Evolutionary conservation across 2,888 invertebrate genomes (phyloP).

Genomic region (Lamellibrachia satsuma): DNA sequence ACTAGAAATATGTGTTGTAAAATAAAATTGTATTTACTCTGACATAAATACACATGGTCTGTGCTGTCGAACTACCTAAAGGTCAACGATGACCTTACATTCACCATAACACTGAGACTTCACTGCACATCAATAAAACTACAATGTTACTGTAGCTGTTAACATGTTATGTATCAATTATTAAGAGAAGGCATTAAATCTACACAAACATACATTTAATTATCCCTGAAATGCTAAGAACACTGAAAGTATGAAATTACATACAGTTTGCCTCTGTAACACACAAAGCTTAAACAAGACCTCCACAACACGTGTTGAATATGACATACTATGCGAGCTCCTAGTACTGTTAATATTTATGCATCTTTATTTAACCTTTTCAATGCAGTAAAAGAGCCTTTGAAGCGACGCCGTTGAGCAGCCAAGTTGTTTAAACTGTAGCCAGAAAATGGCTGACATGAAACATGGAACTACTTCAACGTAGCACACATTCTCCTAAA

Average conservation of each 20-base stretch:
- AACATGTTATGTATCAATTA: neutral
- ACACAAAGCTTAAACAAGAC: neutral
- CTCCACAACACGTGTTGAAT: neutral
- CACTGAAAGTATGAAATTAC: neutral
- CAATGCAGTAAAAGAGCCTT: neutral
- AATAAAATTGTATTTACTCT: neutral
- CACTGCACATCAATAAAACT: neutral
- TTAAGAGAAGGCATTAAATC: neutral
- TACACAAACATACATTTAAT: neutral
- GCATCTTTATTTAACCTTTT: neutral
- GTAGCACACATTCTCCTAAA: slow-evolving; percentile 1
- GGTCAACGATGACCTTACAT: neutral
- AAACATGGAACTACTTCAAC: neutral
- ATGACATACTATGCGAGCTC: neutral
- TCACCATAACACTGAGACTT: neutral
- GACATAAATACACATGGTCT: neutral
- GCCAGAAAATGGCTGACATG: neutral
- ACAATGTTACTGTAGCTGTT: neutral
- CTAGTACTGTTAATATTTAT: neutral
- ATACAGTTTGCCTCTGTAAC: neutral
- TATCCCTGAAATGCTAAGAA: neutral
- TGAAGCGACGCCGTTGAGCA: neutral
- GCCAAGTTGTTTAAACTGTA: neutral
- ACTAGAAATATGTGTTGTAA: neutral
- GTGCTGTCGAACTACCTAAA: neutral